Conservation (phyloP, 2,113 vertebrate genomes). For the Ranitomeya imitator region DNA sequence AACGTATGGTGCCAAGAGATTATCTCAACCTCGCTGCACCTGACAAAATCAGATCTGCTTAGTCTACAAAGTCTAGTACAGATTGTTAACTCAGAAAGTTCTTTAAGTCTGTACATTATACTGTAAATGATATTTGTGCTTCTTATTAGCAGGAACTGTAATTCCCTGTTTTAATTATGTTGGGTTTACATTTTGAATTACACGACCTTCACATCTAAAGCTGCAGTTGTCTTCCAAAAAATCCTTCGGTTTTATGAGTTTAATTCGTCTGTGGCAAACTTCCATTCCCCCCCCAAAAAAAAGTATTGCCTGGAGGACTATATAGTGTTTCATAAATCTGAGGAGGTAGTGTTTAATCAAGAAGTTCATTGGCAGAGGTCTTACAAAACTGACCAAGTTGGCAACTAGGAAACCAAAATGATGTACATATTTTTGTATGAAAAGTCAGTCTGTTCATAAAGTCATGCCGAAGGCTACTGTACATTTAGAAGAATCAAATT, state of each 20-base stretch:
- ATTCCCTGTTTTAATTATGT: neutral
- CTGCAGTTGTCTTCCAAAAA: neutral
- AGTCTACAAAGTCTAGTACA: neutral
- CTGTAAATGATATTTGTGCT: neutral
- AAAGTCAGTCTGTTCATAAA: constrained; percentile 33
- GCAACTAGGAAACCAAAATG: constrained; percentile 3
- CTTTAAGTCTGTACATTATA: neutral
- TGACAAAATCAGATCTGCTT: neutral
- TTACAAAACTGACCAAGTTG: constrained; percentile 12
- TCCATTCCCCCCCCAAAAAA: constrained; percentile 4
- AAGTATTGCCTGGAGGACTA: neutral
- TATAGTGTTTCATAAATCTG: constrained; percentile 26
- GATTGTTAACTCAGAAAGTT: neutral
- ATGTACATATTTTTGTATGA: constrained; percentile 38
- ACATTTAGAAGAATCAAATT: constrained; percentile 26
- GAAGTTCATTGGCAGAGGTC: constrained; percentile 18
- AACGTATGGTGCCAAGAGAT: no score
- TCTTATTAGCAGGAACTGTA: neutral
- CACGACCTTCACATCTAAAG: neutral
- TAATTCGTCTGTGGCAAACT: neutral
- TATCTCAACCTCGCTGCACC: no score
- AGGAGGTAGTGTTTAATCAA: constrained; percentile 31
- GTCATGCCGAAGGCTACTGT: constrained; percentile 33
- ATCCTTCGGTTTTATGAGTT: neutral
- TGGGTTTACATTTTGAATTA: neutral